These are phyloP conservation scores for Thermophis baileyi DNA, from an alignment of 2,113 vertebrate genomes.

Conservation along the genomic window DNA sequence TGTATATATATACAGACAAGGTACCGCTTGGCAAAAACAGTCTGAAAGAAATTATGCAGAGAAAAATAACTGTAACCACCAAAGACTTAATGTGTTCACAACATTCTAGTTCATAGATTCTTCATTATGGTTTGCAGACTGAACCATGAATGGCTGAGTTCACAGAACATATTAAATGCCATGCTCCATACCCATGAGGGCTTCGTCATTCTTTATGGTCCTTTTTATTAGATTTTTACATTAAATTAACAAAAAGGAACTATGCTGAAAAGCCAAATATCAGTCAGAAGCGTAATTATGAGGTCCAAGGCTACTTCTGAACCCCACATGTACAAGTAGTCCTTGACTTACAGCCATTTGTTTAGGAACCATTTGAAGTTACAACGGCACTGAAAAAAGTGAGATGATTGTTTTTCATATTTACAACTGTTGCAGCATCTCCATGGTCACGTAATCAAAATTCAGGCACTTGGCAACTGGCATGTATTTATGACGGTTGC, in stretches of 20 bases:
- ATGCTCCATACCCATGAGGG: neutral
- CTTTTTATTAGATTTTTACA: neutral
- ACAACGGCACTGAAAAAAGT: neutral
- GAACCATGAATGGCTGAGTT: neutral
- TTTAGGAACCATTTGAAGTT: neutral
- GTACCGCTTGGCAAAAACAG: neutral
- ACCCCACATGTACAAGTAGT: neutral
- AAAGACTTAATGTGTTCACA: neutral
- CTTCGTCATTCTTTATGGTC: neutral
- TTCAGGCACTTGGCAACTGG: too few species aligned
- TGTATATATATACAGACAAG: neutral
- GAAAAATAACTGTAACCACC: neutral
- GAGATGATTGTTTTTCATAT: neutral
- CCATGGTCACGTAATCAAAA: too few species aligned
- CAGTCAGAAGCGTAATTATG: neutral
- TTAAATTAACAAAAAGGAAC: neutral
- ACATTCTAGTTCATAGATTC: neutral
- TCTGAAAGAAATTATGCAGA: neutral
- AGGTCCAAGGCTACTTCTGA: neutral
- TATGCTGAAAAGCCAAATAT: neutral
- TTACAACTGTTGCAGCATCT: neutral
- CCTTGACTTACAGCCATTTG: neutral
- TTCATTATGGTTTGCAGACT: neutral
- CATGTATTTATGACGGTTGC: too few species aligned
- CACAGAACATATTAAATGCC: neutral